Conservation (phyloP, 2,113 vertebrate genomes). For the Gallinago jamesoni region DNA sequence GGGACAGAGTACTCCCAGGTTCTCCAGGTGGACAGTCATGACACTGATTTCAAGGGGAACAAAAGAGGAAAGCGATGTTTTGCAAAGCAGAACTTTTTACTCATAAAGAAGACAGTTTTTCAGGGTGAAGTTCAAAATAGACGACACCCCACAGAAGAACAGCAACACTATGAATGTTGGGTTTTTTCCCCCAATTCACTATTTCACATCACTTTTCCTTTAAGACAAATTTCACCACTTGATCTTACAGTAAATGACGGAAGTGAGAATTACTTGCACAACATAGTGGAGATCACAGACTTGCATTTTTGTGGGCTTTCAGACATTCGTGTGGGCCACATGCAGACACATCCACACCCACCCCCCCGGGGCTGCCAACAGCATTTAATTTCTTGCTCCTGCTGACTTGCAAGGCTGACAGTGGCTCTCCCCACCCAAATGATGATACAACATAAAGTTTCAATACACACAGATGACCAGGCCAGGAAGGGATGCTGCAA, state of each 20-base stretch:
- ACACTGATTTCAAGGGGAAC: accelerated
- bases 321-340: not conserved
- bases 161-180: not conserved
- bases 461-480: not conserved
- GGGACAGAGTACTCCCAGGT: not conserved
- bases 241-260: not conserved
- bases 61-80: not conserved
- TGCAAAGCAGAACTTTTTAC: not conserved
- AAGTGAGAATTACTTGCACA: not conserved
- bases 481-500: not conserved
- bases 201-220: constrained; percentile 2
- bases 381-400: not conserved
- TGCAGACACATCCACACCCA: not conserved
- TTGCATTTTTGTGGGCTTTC: not conserved
- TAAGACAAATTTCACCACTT: not conserved
- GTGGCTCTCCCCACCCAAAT: not conserved
- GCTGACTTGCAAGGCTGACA: not conserved
- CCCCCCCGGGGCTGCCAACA: not conserved
- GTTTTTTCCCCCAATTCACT: not conserved
- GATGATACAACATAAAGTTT: not conserved
- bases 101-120: not conserved
- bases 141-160: not conserved
- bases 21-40: accelerated
- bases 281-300: not conserved
- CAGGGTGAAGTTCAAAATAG: not conserved